phyloP scores from a whole-genome alignment of 53 echinoderm and acorn worm species.

The Henricia sp. region DNA sequence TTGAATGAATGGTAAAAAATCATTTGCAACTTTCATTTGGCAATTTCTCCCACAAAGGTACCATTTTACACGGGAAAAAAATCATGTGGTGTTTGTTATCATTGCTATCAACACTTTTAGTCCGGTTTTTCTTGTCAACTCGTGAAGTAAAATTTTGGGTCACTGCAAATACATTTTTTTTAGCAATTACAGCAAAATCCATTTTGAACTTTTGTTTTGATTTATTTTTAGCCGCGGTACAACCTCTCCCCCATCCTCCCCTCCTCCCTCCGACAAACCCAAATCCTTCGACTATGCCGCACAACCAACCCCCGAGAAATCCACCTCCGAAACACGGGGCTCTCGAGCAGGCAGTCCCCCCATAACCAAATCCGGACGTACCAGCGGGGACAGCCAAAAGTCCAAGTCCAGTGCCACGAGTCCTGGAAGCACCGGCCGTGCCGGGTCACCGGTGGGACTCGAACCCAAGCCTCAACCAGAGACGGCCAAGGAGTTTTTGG shows the following conservation, averaged over 20 bases:
- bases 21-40: no score
- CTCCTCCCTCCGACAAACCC: conserved; percentile 26
- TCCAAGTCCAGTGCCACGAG: conserved; percentile 30
- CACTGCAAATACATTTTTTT: neutral
- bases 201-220: no score
- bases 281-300: conserved; percentile 41
- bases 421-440: conserved; percentile 24
- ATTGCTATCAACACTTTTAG: no score
- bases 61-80: no score
- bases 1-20: no score
- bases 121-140: no score
- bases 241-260: conserved; percentile 29
- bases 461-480: conserved; percentile 18
- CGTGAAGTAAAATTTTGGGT: no score
- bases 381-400: conserved; percentile 43
- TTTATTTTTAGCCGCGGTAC: conserved; percentile 25
- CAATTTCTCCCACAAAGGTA: no score
- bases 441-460: conserved; percentile 36
- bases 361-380: conserved; percentile 4
- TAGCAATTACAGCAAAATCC: no score
- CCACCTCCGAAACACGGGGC: conserved; percentile 12
- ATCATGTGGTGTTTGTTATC: no score
- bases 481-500: conserved; percentile 50
- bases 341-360: conserved; percentile 23
- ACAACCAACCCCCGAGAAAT: conserved; percentile 8